A percentile compares a stretch with the other conserved stretches of the same genome.
Conservation (phyloP, 2,797 vertebrate species). For the Cynopterus sphinx region DNA sequence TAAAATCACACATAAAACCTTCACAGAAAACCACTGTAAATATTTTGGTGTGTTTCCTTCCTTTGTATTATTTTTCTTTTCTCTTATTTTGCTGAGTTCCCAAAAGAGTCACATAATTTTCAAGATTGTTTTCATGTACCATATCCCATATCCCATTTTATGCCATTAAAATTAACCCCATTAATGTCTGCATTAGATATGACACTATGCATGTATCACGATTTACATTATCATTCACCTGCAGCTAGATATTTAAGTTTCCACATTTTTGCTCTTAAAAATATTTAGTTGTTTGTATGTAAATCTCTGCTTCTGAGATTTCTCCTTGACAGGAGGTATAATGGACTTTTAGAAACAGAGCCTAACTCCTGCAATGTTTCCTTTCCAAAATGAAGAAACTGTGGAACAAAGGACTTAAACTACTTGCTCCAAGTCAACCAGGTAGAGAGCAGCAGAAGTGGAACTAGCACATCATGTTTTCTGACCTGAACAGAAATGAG, state of each 20-base stretch:
- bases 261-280: not conserved
- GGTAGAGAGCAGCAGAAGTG: slow-evolving; percentile 78
- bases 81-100: not conserved
- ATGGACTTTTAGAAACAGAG: slow-evolving; percentile 42
- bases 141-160: not conserved
- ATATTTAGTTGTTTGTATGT: not conserved
- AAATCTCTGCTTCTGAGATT: not conserved
- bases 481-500: slow-evolving; percentile 81
- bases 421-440: slow-evolving; percentile 78
- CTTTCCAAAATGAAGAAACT: slow-evolving; percentile 72
- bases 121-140: not conserved
- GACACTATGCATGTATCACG: not conserved
- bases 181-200: not conserved
- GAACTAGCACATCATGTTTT: slow-evolving; percentile 79
- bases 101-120: not conserved
- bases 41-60: not conserved
- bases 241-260: not conserved
- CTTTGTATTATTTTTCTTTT: not conserved
- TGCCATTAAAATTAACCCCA: not conserved
- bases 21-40: not conserved
- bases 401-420: slow-evolving; percentile 73
- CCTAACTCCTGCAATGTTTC: slow-evolving; percentile 63
- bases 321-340: not conserved
- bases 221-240: not conserved
- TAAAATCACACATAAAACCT: not conserved